A percentile compares a stretch with the other conserved stretches of the same genome.
Evolutionary conservation across 2,888 invertebrate genomes (phyloP).

Genomic region (Hypomecis punctinalis): DNA sequence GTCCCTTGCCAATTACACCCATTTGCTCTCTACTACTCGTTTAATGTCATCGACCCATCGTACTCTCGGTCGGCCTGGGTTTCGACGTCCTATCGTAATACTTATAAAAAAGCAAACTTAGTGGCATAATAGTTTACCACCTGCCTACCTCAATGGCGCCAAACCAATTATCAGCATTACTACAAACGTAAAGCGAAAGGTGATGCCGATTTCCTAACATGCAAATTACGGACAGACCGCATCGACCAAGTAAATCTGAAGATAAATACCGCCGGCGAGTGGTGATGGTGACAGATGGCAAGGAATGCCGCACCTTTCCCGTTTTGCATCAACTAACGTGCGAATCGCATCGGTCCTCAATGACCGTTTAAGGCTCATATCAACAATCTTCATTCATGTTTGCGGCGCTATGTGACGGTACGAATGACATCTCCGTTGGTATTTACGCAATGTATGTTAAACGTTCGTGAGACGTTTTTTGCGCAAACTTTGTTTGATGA

Average conservation of each 20-base stretch:
- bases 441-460: conserved; percentile 2
- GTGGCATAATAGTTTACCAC: background rate
- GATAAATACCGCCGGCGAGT: conserved; percentile 5
- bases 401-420: conserved; percentile 11
- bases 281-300: conserved; percentile 16
- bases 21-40: no score
- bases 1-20: no score
- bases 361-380: conserved; percentile 20
- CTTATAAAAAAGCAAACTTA: background rate
- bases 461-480: conserved; percentile 8
- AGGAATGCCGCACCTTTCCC: conserved; percentile 30
- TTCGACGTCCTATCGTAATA: no score
- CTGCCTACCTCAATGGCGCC: conserved; percentile 7
- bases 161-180: conserved; percentile 20
- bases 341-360: conserved; percentile 25
- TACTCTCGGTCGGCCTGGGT: no score
- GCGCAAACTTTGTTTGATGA: background rate
- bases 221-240: conserved; percentile 20
- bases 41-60: no score
- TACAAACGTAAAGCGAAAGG: conserved; percentile 26
- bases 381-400: conserved; percentile 29
- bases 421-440: background rate
- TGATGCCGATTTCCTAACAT: conserved; percentile 21
- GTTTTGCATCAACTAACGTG: conserved; percentile 30
- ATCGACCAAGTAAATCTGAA: conserved; percentile 10